Percentiles rank a stretch among this genome's conserved stretches.
Conservation (phyloP, 2,797 vertebrate genomes). For the Alauda arvensis region DNA sequence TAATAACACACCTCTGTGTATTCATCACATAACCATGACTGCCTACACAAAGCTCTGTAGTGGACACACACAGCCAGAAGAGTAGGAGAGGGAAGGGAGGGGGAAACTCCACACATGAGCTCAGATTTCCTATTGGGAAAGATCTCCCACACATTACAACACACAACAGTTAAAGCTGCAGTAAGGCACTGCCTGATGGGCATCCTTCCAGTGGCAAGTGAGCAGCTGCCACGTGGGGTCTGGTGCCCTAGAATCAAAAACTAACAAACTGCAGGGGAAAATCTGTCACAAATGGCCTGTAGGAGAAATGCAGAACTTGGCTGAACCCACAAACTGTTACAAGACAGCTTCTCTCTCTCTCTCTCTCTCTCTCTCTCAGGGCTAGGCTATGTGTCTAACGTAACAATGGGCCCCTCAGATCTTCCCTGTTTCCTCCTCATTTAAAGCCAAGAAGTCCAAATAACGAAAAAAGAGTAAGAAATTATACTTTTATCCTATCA, state of each 20-base stretch:
- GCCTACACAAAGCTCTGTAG: background rate
- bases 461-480: background rate
- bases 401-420: background rate
- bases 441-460: background rate
- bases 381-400: background rate
- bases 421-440: background rate
- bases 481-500: background rate
- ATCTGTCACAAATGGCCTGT: background rate
- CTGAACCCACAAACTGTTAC: background rate
- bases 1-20: background rate
- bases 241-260: background rate
- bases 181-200: background rate
- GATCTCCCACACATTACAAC: fast-evolving
- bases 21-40: background rate
- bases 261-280: background rate
- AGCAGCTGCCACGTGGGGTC: background rate
- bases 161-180: background rate
- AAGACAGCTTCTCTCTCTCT: background rate
- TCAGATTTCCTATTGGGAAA: background rate
- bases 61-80: background rate
- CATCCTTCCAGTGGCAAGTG: background rate
- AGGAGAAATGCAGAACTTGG: background rate
- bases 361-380: background rate
- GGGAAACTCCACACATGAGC: background rate
- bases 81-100: background rate